These are phyloP conservation scores for Strigamia crassipes DNA, from an alignment of 2,888 invertebrate species.

Conservation along the genomic window DNA sequence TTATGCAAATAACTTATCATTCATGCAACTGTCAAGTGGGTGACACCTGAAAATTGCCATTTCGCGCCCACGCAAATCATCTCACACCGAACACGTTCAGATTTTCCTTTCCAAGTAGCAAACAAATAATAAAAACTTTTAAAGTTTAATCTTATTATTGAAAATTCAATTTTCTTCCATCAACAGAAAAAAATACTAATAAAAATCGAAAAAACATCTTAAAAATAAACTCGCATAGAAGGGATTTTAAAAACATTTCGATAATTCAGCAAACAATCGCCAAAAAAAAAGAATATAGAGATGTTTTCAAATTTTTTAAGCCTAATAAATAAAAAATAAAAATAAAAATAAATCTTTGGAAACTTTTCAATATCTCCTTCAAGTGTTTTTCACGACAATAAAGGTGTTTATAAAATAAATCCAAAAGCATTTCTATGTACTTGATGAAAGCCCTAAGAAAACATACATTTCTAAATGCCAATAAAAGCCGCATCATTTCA, in stretches of 20 bases:
- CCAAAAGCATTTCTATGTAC: constrained; percentile 19
- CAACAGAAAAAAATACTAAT: neutral
- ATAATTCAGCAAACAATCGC: neutral
- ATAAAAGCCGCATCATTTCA: neutral
- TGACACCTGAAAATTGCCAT: constrained; percentile 34
- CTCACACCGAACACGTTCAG: neutral
- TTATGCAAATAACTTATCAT: constrained; percentile 37
- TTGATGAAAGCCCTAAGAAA: constrained; percentile 8
- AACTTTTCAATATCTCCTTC: neutral
- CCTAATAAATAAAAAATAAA: no score
- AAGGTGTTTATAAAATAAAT: constrained; percentile 6
- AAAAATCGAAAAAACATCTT: neutral
- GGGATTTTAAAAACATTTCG: neutral
- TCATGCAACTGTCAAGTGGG: constrained; percentile 28
- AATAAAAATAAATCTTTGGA: neutral
- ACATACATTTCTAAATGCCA: neutral
- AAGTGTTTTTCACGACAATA: neutral
- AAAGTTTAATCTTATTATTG: neutral
- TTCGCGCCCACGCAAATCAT: constrained; percentile 2
- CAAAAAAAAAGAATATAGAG: no score
- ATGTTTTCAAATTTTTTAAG: neutral
- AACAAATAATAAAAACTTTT: constrained; percentile 18
- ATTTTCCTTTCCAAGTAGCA: neutral
- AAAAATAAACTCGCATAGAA: neutral
- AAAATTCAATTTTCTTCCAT: neutral